phyloP scores from a whole-genome alignment of 30 jellyfish, hydroid and myxozoan species.

The Morbakka virulenta region DNA sequence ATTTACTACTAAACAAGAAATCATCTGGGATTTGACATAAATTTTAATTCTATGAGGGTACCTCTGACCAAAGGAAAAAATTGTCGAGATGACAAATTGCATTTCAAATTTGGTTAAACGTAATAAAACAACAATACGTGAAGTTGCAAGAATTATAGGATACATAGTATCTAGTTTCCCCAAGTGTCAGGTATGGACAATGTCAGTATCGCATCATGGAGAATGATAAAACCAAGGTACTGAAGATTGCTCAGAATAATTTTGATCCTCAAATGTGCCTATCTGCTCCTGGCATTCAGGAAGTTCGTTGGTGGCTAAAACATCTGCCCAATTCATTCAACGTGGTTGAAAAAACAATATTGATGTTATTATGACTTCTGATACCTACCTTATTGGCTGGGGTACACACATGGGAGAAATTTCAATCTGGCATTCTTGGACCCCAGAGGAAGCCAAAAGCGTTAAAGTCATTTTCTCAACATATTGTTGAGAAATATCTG shows the following conservation, averaged over 20 bases:
- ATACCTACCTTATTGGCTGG: constrained; percentile 43
- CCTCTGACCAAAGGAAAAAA: background rate
- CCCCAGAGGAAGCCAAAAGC: background rate
- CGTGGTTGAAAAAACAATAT: background rate
- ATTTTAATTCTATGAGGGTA: constrained; percentile 22
- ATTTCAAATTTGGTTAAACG: background rate
- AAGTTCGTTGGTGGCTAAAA: constrained; percentile 40
- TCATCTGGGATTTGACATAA: constrained; percentile 16
- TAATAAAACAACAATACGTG: constrained; percentile 1
- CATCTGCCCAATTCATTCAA: background rate
- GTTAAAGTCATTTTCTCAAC: background rate
- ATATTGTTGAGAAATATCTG: constrained; percentile 12
- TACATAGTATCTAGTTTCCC: constrained; percentile 46
- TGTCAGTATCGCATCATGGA: constrained; percentile 13
- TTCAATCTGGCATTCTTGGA: constrained; percentile 30
- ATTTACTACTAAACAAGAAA: constrained; percentile 24
- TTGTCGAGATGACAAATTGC: background rate
- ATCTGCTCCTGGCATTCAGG: background rate
- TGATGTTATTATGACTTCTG: constrained; percentile 11
- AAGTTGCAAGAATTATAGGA: constrained; percentile 35
- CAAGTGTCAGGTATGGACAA: constrained; percentile 19
- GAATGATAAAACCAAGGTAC: constrained; percentile 13
- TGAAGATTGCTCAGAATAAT: constrained; percentile 12
- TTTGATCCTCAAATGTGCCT: constrained; percentile 18
- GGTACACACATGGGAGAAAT: constrained; percentile 10